phyloP scores from a whole-genome alignment of 1,140 invertebrate species.

The Saxidomus purpurata region DNA sequence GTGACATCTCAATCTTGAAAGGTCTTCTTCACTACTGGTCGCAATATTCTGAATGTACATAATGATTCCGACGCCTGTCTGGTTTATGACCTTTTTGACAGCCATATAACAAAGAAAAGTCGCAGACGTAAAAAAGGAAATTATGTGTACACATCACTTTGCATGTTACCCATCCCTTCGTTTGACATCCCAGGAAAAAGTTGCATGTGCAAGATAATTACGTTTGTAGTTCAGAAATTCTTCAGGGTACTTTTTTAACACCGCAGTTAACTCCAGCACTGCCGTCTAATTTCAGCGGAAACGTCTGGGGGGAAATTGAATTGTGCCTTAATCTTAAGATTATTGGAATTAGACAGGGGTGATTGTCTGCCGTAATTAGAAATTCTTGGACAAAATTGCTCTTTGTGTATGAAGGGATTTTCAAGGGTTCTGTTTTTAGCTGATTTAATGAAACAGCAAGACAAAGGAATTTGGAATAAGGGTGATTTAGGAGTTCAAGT shows the following conservation, averaged over 20 bases:
- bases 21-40: too few relatives aligned
- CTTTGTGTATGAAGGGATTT: conserved; percentile 3
- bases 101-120: background rate
- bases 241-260: conserved; percentile 24
- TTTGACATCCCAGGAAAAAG: background rate
- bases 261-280: background rate
- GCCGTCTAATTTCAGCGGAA: conserved; percentile 8
- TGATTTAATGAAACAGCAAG: background rate
- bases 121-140: background rate
- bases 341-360: conserved; percentile 18
- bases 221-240: background rate
- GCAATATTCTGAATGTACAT: too few relatives aligned
- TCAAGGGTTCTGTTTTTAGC: background rate
- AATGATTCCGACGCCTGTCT: too few relatives aligned
- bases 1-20: too few relatives aligned
- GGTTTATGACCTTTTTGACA: too few relatives aligned
- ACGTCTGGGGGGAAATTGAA: conserved; percentile 11
- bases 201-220: conserved; percentile 32
- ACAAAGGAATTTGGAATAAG: conserved; percentile 23
- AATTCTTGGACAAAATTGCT: conserved; percentile 25
- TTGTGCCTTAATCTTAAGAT: background rate
- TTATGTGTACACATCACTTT: background rate
- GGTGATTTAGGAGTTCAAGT: conserved; percentile 1
- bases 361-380: conserved; percentile 33
- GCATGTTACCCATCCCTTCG: background rate